phyloP scores from a whole-genome alignment of 2,888 invertebrate genomes.

The Acronicta psi region DNA sequence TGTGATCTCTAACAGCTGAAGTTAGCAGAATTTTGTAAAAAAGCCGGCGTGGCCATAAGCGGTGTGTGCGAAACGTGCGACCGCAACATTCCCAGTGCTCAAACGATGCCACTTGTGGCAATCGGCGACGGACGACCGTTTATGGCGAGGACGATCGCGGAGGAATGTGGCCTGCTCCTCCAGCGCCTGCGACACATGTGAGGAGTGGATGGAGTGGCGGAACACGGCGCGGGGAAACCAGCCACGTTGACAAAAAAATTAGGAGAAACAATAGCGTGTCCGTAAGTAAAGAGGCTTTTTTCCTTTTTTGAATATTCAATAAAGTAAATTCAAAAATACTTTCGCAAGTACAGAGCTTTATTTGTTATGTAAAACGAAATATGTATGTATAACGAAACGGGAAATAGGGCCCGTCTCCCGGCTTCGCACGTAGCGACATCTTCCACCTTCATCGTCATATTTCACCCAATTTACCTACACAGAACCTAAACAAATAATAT shows the following conservation, averaged over 20 bases:
- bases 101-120: conserved; percentile 72
- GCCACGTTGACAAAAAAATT: not conserved
- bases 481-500: too few species aligned
- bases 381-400: too few species aligned
- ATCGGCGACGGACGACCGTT: conserved; percentile 76
- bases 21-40: conserved; percentile 62
- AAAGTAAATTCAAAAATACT: too few species aligned
- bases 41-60: conserved; percentile 72
- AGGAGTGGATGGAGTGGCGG: conserved; percentile 53
- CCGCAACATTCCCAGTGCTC: conserved; percentile 77
- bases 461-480: too few species aligned
- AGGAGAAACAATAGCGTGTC: conserved; percentile 2
- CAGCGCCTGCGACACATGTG: conserved; percentile 51
- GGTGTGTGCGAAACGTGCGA: conserved; percentile 79
- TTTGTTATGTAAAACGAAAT: too few species aligned
- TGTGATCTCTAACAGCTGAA: conserved; percentile 67
- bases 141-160: conserved; percentile 83
- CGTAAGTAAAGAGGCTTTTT: not conserved
- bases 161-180: conserved; percentile 78
- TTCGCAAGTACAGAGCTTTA: too few species aligned
- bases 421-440: too few species aligned
- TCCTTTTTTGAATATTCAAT: not conserved
- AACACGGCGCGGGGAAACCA: not conserved
- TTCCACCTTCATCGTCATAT: too few species aligned
- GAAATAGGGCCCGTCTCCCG: too few species aligned